Evolutionary conservation across 2,888 invertebrate genomes (phyloP).

Genomic region (Epinotia brunnichana): DNA sequence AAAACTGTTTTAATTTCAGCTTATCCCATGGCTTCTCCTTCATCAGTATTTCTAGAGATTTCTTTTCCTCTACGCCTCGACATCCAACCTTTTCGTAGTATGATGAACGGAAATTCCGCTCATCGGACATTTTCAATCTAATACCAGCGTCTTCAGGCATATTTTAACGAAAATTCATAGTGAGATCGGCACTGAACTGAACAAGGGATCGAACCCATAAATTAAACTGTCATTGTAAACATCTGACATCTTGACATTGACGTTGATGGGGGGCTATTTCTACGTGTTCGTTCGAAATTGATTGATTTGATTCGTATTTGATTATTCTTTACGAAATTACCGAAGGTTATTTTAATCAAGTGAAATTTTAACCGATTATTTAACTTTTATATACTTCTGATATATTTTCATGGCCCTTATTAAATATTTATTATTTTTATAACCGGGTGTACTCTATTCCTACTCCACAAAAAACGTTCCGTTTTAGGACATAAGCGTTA

Average conservation of each 20-base stretch:
- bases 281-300: slow-evolving; percentile 2
- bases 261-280: slow-evolving; percentile 17
- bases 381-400: too few species aligned
- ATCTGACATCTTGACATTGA: slow-evolving; percentile 39
- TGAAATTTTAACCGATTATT: too few species aligned
- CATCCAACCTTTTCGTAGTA: slow-evolving; percentile 95
- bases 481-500: slow-evolving; percentile 1
- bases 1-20: slow-evolving; percentile 92
- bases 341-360: background rate
- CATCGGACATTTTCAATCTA: slow-evolving; percentile 81
- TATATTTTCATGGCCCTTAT: background rate
- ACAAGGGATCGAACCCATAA: slow-evolving; percentile 25
- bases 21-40: slow-evolving; percentile 93
- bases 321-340: background rate
- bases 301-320: too few species aligned
- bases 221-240: slow-evolving; percentile 26
- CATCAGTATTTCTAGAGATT: slow-evolving; percentile 93
- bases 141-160: slow-evolving; percentile 39
- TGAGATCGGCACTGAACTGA: slow-evolving; percentile 25
- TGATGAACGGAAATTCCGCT: slow-evolving; percentile 91
- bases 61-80: slow-evolving; percentile 94
- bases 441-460: background rate
- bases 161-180: slow-evolving; percentile 28
- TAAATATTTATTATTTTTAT: background rate
- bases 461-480: slow-evolving; percentile 1